A percentile compares a stretch with the other conserved stretches of the same genome.
phyloP scores from a whole-genome alignment of 2,797 vertebrate genomes.

The Kryptopterus vitreolus region DNA sequence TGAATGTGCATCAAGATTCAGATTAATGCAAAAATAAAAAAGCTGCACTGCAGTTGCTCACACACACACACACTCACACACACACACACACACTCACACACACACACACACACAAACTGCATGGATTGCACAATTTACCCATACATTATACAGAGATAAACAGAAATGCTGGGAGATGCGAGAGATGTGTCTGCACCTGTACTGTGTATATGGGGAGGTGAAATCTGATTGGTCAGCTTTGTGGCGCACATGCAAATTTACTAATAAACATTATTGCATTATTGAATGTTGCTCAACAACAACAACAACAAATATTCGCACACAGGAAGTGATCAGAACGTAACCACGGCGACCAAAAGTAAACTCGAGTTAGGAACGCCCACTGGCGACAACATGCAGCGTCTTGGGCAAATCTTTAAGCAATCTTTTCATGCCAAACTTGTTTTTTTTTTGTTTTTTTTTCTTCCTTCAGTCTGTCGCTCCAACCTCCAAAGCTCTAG shows the following conservation, averaged over 20 bases:
- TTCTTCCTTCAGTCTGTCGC: background rate
- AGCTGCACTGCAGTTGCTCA: background rate
- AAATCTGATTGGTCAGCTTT: slow-evolving; percentile 1
- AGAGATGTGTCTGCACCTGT: background rate
- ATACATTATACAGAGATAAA: background rate
- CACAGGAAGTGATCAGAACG: background rate
- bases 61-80: background rate
- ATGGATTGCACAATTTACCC: background rate
- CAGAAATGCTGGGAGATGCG: too few species aligned
- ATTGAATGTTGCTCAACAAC: background rate
- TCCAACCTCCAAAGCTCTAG: slow-evolving; percentile 13
- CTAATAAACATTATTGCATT: background rate
- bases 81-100: background rate
- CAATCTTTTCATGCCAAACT: background rate
- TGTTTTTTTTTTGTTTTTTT: background rate
- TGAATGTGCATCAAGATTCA: background rate
- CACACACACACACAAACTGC: background rate
- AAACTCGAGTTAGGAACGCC: slow-evolving; percentile 4
- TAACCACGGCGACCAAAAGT: slow-evolving; percentile 16
- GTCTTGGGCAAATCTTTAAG: background rate
- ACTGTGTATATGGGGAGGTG: background rate
- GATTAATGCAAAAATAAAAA: slow-evolving; percentile 2
- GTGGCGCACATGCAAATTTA: background rate
- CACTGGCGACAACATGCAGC: background rate
- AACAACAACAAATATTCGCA: background rate